Evolutionary conservation across 1,140 invertebrate genomes (phyloP).

Genomic region (Gryon sp.): DNA sequence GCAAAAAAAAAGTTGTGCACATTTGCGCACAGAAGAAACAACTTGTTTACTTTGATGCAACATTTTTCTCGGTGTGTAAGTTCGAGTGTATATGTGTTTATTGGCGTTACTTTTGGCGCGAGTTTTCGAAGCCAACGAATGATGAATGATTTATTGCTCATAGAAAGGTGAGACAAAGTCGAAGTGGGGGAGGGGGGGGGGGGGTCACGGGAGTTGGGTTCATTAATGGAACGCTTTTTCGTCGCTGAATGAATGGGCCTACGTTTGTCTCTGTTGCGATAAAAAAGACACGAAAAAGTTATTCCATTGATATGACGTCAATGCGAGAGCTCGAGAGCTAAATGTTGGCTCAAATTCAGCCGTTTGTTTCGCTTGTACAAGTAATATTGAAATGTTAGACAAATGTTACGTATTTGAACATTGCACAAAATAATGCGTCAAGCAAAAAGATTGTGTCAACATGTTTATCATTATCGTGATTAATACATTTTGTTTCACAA

Average conservation of each 20-base stretch:
- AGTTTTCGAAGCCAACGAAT: neutral
- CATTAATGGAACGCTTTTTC: conserved; percentile 53
- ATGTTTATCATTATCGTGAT: conserved; percentile 32
- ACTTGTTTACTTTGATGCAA: neutral
- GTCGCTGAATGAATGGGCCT: conserved; percentile 33
- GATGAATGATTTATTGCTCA: conserved; percentile 22
- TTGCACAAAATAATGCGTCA: conserved; percentile 41
- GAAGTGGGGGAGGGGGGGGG: too few relatives aligned
- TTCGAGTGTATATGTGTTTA: too few relatives aligned
- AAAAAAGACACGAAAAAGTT: conserved; percentile 53
- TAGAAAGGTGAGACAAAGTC: conserved; percentile 21
- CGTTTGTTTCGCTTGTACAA: conserved; percentile 55
- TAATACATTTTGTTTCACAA: conserved; percentile 25
- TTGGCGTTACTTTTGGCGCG: neutral
- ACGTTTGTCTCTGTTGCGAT: too few relatives aligned
- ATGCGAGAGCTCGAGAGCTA: conserved; percentile 46
- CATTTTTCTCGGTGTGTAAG: too few relatives aligned
- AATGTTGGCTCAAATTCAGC: conserved; percentile 52
- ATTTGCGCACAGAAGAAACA: too few relatives aligned
- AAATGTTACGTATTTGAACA: conserved; percentile 42
- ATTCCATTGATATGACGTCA: conserved; percentile 57
- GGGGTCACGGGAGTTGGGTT: too few relatives aligned
- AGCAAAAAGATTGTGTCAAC: conserved; percentile 40
- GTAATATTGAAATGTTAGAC: conserved; percentile 54
- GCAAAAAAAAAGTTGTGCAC: too few relatives aligned